Conservation (phyloP, 2,797 vertebrate species). For the Acridotheres tristis region DNA sequence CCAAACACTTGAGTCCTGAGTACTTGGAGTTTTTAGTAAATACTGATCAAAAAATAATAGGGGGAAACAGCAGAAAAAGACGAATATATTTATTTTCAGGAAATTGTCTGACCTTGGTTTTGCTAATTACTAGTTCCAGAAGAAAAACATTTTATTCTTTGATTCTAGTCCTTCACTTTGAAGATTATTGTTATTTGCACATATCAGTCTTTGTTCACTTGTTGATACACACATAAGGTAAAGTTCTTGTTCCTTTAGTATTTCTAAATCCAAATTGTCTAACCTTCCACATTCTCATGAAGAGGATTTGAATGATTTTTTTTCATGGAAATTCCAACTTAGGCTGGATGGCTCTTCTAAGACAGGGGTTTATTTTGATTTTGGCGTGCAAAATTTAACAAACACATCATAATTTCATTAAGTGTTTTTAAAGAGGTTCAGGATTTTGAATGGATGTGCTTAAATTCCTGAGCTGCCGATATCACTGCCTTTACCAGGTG, state of each 20-base stretch:
- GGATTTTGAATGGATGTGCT: neutral
- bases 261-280: neutral
- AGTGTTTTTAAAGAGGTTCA: neutral
- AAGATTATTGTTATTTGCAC: conserved; percentile 11
- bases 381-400: neutral
- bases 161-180: conserved; percentile 43
- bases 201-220: neutral
- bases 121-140: conserved; percentile 44
- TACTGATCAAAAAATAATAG: conserved; percentile 33
- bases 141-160: conserved; percentile 51
- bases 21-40: conserved; percentile 30
- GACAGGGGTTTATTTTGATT: neutral
- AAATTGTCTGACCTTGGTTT: conserved; percentile 64
- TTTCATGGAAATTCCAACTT: neutral
- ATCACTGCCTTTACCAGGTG: neutral
- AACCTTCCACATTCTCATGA: neutral
- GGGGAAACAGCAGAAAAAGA: neutral
- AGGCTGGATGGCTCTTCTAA: neutral
- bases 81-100: conserved; percentile 23
- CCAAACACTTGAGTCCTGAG: conserved; percentile 53
- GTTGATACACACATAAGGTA: neutral
- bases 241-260: neutral
- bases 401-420: neutral
- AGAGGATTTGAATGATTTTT: neutral
- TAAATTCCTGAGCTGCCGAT: neutral